Evolutionary conservation across 2,113 vertebrate species (phyloP).

Genomic region (Atherinomorus stipes): DNA sequence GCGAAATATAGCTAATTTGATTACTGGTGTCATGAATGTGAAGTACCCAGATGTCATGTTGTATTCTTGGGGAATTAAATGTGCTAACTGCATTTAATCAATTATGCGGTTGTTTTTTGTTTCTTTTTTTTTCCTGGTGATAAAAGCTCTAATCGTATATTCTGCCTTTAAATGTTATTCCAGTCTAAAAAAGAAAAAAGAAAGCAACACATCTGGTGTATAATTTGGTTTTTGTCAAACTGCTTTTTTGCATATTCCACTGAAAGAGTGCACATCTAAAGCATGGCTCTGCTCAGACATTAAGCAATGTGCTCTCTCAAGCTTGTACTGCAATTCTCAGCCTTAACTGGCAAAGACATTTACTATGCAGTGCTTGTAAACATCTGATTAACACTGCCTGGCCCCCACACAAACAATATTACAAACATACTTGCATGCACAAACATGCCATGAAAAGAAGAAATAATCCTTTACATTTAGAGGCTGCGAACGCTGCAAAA

Average conservation of each 20-base stretch:
- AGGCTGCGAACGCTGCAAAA: conserved; percentile 17
- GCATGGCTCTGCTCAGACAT: conserved; percentile 14
- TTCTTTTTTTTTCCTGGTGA: not conserved
- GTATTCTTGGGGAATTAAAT: not conserved
- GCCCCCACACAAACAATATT: conserved; percentile 36
- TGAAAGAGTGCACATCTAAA: conserved; percentile 2
- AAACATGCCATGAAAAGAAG: conserved; percentile 38
- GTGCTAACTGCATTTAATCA: not conserved
- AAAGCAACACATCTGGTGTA: not conserved
- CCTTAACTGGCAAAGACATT: conserved; percentile 37
- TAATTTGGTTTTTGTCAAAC: not conserved
- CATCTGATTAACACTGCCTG: conserved; percentile 65
- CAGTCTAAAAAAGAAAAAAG: not conserved
- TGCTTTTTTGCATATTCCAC: not conserved
- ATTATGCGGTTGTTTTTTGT: not conserved
- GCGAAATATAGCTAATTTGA: conserved; percentile 3
- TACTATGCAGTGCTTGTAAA: conserved; percentile 54
- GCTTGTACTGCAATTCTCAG: conserved; percentile 28
- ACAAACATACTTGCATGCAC: conserved; percentile 35
- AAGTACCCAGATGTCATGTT: not conserved
- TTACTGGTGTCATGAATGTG: not conserved
- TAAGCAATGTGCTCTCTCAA: conserved; percentile 19
- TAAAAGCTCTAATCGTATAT: not conserved
- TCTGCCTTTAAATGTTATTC: not conserved
- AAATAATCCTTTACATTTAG: conserved; percentile 45